Percentiles rank a stretch among this genome's conserved stretches.
phyloP scores from a whole-genome alignment of 2,888 invertebrate species.

The Eupithecia tripunctaria region DNA sequence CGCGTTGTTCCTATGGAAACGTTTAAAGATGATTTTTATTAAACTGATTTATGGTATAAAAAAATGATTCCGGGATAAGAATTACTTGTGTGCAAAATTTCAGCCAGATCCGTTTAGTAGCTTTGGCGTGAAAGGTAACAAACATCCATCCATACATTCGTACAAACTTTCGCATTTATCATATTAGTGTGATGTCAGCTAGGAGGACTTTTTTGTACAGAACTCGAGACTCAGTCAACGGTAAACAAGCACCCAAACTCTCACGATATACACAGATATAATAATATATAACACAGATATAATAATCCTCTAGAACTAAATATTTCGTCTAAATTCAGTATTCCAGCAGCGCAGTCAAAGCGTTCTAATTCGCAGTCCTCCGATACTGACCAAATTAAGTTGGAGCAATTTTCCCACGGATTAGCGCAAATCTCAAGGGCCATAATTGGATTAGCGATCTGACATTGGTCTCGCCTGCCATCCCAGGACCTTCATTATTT shows the following conservation, averaged over 20 bases:
- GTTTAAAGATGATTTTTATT: too few species aligned
- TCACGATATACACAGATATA: too few species aligned
- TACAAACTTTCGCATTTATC: too few species aligned
- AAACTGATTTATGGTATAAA: too few species aligned
- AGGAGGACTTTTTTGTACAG: neutral
- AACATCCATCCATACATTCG: too few species aligned
- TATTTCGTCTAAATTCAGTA: conserved; percentile 11
- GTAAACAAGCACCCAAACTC: neutral
- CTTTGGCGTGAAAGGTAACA: too few species aligned
- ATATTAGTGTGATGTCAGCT: too few species aligned
- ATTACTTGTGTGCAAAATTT: too few species aligned
- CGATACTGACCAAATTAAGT: conserved; percentile 39
- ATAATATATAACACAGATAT: too few species aligned
- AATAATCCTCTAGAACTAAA: neutral
- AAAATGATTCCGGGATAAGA: too few species aligned
- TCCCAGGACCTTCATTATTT: conserved; percentile 48
- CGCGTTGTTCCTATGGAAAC: too few species aligned
- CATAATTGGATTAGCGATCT: conserved; percentile 59
- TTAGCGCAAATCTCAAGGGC: conserved; percentile 54
- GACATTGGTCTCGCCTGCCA: conserved; percentile 45
- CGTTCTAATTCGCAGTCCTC: conserved; percentile 19
- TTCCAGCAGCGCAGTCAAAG: conserved; percentile 8
- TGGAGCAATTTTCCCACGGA: conserved; percentile 43
- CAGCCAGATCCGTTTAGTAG: too few species aligned
- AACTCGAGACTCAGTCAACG: neutral